phyloP scores from a whole-genome alignment of 2,888 invertebrate genomes.

The Tiliacea aurago region DNA sequence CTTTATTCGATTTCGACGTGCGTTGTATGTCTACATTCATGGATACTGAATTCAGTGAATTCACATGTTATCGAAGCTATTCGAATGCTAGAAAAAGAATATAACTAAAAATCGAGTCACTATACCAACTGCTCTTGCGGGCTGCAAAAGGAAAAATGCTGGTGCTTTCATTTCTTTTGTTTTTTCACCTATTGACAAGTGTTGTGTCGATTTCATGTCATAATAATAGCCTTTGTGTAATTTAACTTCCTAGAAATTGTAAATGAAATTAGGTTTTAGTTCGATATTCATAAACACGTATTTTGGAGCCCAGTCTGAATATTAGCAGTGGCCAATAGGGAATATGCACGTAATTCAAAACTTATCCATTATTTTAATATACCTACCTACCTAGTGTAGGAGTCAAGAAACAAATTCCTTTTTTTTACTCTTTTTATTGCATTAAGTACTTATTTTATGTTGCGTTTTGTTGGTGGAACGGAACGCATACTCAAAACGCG shows the following conservation, averaged over 20 bases:
- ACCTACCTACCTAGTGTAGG: too few species aligned
- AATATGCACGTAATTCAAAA: too few species aligned
- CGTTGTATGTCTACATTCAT: conserved; percentile 48
- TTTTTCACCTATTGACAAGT: not conserved
- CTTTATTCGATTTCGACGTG: conserved; percentile 58
- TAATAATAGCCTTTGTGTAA: too few species aligned
- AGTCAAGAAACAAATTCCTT: too few species aligned
- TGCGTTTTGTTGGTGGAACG: too few species aligned
- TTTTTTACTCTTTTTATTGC: too few species aligned
- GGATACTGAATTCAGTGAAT: conserved; percentile 42
- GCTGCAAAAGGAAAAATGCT: not conserved
- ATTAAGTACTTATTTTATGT: too few species aligned
- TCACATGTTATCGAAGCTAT: conserved; percentile 24
- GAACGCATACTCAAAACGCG: too few species aligned
- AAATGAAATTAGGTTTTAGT: not conserved
- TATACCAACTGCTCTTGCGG: not conserved
- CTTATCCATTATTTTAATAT: too few species aligned
- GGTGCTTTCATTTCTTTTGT: not conserved
- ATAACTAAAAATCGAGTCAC: not conserved
- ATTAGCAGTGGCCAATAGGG: too few species aligned
- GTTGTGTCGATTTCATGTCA: not conserved
- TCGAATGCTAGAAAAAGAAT: conserved; percentile 28
- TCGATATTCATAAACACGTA: not conserved
- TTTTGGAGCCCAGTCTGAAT: not conserved
- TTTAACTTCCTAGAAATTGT: not conserved